phyloP scores from a whole-genome alignment of 2,113 vertebrate genomes.

The Alouatta palliata region DNA sequence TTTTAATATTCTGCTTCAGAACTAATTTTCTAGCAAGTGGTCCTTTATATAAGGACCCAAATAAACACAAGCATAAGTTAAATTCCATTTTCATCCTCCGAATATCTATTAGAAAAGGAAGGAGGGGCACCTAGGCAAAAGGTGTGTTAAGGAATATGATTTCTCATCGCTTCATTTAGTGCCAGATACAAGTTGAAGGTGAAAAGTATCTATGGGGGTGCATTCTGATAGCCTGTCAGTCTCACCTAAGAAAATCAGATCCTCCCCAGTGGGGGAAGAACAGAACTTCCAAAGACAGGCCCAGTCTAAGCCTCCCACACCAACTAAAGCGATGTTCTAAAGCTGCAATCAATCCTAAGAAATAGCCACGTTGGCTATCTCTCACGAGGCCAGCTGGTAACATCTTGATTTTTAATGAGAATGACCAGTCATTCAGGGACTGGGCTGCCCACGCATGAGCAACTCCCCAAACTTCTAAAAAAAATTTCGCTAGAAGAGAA shows the following conservation, averaged over 20 bases:
- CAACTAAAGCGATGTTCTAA: not conserved
- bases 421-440: not conserved
- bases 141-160: not conserved
- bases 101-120: not conserved
- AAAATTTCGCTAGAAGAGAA: not conserved
- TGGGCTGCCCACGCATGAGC: not conserved
- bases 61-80: not conserved
- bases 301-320: not conserved
- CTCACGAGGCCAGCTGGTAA: too few species aligned
- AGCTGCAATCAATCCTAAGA: not conserved
- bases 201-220: not conserved
- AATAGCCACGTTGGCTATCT: not conserved
- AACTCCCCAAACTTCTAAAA: not conserved
- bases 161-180: not conserved
- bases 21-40: not conserved
- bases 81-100: not conserved
- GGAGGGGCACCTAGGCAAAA: not conserved
- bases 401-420: not conserved
- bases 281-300: not conserved
- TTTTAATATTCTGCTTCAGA: not conserved
- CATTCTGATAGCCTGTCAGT: not conserved
- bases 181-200: not conserved
- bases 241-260: not conserved
- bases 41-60: not conserved
- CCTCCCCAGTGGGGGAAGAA: not conserved